These are phyloP conservation scores for Diadophis punctatus DNA, from an alignment of 2,113 vertebrate species.

Conservation along the genomic window DNA sequence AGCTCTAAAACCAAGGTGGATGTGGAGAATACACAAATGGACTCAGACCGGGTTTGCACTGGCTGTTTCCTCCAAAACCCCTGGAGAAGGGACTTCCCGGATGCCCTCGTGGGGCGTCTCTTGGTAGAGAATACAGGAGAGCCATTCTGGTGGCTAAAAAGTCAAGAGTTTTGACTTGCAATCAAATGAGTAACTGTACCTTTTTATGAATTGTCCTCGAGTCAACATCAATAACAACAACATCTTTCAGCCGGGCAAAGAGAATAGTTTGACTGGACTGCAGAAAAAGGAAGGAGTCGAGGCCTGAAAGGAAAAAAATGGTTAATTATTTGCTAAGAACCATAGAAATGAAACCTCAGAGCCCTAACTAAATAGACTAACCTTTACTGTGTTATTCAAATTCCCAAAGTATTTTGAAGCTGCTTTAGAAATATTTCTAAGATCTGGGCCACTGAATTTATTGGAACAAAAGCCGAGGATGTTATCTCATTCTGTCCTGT, in stretches of 20 bases:
- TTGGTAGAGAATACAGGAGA: background rate
- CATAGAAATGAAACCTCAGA: background rate
- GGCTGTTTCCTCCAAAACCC: background rate
- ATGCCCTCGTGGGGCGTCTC: background rate
- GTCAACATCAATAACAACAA: constrained; percentile 87
- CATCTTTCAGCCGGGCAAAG: constrained; percentile 85
- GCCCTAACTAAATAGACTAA: background rate
- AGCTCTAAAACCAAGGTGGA: background rate
- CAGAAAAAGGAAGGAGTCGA: constrained; percentile 82
- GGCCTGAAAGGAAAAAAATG: constrained; percentile 69
- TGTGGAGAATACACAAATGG: background rate
- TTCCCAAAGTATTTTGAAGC: background rate
- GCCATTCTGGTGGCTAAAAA: background rate
- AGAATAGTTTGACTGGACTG: constrained; percentile 78
- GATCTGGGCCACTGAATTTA: background rate
- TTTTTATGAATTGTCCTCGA: constrained; percentile 85
- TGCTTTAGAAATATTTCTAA: background rate
- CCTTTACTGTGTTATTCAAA: background rate
- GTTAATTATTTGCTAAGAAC: background rate
- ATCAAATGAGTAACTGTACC: constrained; percentile 62
- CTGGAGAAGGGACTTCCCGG: background rate
- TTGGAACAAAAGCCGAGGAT: too few species aligned
- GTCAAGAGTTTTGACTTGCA: background rate
- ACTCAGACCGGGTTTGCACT: background rate
- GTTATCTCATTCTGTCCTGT: background rate